Evolutionary conservation across 2,888 invertebrate genomes (phyloP), one percentile per base, ranked within the genome.

Genomic region (Xylocampa areola): DNA sequence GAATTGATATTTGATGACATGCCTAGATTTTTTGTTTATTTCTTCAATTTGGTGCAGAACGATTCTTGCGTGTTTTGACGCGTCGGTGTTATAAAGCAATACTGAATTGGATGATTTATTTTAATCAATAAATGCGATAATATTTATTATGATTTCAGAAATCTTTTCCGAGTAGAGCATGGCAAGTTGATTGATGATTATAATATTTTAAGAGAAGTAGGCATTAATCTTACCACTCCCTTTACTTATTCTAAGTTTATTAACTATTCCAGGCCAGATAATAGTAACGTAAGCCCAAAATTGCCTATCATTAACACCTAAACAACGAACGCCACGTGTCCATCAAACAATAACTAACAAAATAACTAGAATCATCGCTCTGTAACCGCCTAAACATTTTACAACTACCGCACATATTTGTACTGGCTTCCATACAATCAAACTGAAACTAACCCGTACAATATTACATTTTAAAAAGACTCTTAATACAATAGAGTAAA

Each of bases 1-100:
- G 79, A 80, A 88, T 84, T 89, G 81, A 81, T 86, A 80, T 88
- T 86, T 87, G 81, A 85, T 83, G 82, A 81, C 80, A 80, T 59
- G 64, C 52, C 44, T 43, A 13, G 29, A 30, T 55, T 53, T 64
- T 62, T 43, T 13, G 21, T 53, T 30, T 55, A 6, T 37, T 74
- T 49, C 14, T 52, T 2, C 8, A 14, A 27, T 52, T 45, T 53
- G 4, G 5, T 0, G 1, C 10, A 11, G 59, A 32, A 4, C 19
- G 25, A 35, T 6, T 36, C 32, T n/a, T 14, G 3, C 11, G 13
- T 30, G 19, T 41, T 40, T 27, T 25, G 2, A 3, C 5, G 5
- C 7, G 7, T 14, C 16, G 5, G 17, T 5, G 0, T 30, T 10
- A 7, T 13, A 13, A 14, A 2, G 11, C 1, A 1, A 0, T 6